A percentile compares a stretch with the other conserved stretches of the same genome.
phyloP scores from a whole-genome alignment of 2,797 vertebrate species.

The Pangasius sanitwongsei region DNA sequence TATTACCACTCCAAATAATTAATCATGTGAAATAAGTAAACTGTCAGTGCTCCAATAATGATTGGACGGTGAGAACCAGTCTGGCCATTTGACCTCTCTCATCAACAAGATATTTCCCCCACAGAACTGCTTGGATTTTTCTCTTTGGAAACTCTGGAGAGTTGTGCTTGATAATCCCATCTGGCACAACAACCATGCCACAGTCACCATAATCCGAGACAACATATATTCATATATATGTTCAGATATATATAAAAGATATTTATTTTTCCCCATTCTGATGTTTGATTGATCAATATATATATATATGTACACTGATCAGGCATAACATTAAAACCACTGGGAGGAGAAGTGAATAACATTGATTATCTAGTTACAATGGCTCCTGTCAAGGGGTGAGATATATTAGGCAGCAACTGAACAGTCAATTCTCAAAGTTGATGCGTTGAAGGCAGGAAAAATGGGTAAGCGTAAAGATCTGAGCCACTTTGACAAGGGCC shows the following conservation, averaged over 20 bases:
- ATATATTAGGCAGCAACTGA: too few species aligned
- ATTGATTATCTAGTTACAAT: too few species aligned
- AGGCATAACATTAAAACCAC: too few species aligned
- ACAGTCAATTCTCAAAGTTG: too few species aligned
- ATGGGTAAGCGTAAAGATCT: too few species aligned
- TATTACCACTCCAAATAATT: neutral
- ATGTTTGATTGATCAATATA: neutral
- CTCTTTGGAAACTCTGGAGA: neutral
- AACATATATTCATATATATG: neutral
- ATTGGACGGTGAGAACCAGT: neutral
- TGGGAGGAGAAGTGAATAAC: too few species aligned
- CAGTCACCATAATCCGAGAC: neutral
- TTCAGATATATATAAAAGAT: too few species aligned
- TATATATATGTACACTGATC: too few species aligned
- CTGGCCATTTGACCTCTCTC: neutral
- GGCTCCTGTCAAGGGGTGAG: too few species aligned
- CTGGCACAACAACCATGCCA: neutral
- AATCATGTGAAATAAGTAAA: neutral
- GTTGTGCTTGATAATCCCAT: neutral
- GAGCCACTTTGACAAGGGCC: too few species aligned
- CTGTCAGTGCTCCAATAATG: too few species aligned
- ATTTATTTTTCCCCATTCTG: neutral
- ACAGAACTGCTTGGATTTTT: neutral
- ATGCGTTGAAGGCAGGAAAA: too few species aligned
- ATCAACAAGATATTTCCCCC: neutral